Percentiles rank a stretch among this genome's conserved stretches.
These are phyloP conservation scores for Lasioglossum calceatum DNA, from an alignment of 2,888 invertebrate species.

Conservation along the genomic window DNA sequence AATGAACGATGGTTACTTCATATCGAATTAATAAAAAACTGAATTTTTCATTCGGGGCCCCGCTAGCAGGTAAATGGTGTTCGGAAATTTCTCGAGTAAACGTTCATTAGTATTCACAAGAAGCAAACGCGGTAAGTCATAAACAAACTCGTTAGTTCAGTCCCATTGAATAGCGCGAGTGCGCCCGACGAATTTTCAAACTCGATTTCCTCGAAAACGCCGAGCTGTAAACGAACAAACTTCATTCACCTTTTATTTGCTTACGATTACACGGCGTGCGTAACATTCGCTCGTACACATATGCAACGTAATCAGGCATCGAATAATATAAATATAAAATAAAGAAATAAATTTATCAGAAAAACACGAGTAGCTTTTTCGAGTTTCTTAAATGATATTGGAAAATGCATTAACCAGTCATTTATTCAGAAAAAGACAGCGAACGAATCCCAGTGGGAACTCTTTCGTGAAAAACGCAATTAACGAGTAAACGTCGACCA, in stretches of 20 bases:
- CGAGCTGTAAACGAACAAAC: not conserved
- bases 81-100: not conserved
- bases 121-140: not conserved
- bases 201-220: not conserved
- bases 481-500: too few relatives aligned
- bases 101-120: not conserved
- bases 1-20: not conserved
- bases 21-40: not conserved
- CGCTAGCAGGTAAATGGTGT: not conserved
- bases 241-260: not conserved
- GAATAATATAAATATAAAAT: not conserved
- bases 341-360: too few relatives aligned
- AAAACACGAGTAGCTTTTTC: too few relatives aligned
- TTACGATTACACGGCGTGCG: not conserved
- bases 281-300: not conserved
- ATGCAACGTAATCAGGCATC: too few relatives aligned
- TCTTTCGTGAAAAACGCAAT: too few relatives aligned
- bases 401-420: too few relatives aligned
- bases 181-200: not conserved
- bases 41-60: not conserved
- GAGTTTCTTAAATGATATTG: too few relatives aligned
- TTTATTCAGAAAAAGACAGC: too few relatives aligned
- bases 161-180: not conserved
- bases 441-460: too few relatives aligned
- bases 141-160: slow-evolving; percentile 2